Conservation (phyloP, 2,888 invertebrate genomes). For the Mystacides longicornis region DNA sequence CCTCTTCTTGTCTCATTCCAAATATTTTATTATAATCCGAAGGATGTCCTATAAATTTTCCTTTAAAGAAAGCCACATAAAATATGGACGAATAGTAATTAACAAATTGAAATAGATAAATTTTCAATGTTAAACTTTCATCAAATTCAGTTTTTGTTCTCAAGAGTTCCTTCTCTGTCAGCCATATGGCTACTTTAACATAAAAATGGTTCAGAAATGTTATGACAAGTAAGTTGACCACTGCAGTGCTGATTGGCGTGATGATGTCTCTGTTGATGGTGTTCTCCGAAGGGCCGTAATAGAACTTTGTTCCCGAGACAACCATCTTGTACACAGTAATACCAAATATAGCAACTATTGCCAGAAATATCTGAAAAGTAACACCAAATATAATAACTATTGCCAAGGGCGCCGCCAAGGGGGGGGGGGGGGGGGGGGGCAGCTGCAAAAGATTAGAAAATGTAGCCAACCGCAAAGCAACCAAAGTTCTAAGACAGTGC, state of each 20-base stretch:
- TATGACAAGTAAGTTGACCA: conserved; percentile 85
- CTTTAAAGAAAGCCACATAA: conserved; percentile 88
- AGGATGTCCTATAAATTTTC: conserved; percentile 78
- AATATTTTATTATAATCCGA: conserved; percentile 68
- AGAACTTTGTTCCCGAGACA: conserved; percentile 60
- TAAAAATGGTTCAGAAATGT: conserved; percentile 81
- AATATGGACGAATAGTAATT: conserved; percentile 96
- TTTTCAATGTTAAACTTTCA: conserved; percentile 88
- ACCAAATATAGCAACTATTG: conserved; percentile 82
- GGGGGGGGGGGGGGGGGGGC: too few species aligned
- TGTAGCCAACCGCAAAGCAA: too few species aligned
- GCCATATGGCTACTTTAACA: conserved; percentile 69
- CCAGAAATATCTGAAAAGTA: conserved; percentile 55
- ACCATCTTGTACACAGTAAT: conserved; percentile 93
- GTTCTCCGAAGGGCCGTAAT: conserved; percentile 52
- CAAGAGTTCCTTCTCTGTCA: conserved; percentile 80
- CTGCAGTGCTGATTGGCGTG: conserved; percentile 84
- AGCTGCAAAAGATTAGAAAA: too few species aligned
- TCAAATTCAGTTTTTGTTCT: conserved; percentile 93
- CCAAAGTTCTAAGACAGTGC: too few species aligned
- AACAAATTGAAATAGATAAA: conserved; percentile 90
- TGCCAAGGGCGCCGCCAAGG: too few species aligned
- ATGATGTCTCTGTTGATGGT: conserved; percentile 73
- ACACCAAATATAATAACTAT: conserved; percentile 3
- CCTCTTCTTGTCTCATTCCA: conserved; percentile 78